Percentiles rank a stretch among this genome's conserved stretches.
Evolutionary conservation across 2,888 invertebrate species (phyloP).

Genomic region (Koerneria pararmatus): DNA sequence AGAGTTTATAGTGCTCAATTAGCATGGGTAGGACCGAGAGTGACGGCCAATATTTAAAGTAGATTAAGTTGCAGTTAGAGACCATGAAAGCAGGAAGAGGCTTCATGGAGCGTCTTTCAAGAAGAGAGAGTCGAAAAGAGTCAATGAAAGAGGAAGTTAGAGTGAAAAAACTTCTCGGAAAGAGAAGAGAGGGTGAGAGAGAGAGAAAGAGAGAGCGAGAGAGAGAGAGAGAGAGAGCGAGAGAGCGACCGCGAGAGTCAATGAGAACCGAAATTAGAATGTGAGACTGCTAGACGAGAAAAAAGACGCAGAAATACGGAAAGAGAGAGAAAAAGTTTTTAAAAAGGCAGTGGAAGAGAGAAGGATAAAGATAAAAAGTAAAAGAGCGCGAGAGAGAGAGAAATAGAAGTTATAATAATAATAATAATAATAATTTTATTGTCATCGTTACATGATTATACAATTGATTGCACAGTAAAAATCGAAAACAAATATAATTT

Average conservation of each 20-base stretch:
- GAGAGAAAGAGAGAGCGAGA: slow-evolving; percentile 6
- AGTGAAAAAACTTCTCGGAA: neutral
- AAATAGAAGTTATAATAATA: too few species aligned
- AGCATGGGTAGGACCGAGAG: too few species aligned
- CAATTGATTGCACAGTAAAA: too few species aligned
- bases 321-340: neutral
- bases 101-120: too few species aligned
- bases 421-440: too few species aligned
- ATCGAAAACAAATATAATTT: too few species aligned
- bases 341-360: neutral
- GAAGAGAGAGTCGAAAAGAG: too few species aligned
- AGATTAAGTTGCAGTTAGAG: too few species aligned
- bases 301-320: slow-evolving; percentile 5
- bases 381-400: slow-evolving; percentile 9
- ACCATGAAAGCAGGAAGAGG: too few species aligned
- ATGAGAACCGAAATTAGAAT: neutral
- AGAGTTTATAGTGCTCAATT: too few species aligned
- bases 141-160: neutral
- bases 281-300: slow-evolving; percentile 12
- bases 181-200: slow-evolving; percentile 5
- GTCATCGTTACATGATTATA: too few species aligned
- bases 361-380: neutral
- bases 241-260: neutral
- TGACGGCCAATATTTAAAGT: too few species aligned
- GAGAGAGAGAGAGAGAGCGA: neutral